Percentiles rank a stretch among this genome's conserved stretches.
Conservation (phyloP, 1,140 invertebrate genomes). For the Araneus ventricosus region DNA sequence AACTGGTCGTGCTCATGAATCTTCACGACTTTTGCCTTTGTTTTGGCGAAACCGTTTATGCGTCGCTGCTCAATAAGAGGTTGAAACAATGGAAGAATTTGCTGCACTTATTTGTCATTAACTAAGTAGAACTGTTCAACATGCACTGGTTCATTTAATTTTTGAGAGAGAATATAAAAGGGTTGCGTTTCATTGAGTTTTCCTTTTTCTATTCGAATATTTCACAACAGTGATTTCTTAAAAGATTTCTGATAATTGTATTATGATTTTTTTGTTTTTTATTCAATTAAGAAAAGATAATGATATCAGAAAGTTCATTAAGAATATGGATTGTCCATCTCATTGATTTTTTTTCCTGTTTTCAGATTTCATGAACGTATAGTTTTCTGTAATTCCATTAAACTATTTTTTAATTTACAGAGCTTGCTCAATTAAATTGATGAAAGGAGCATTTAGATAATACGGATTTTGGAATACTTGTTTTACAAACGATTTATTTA, state of each 20-base stretch:
- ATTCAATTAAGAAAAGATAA: too few species aligned
- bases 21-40: not conserved
- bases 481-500: too few species aligned
- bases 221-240: not conserved
- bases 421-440: too few species aligned
- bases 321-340: too few species aligned
- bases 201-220: not conserved
- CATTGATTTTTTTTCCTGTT: too few species aligned
- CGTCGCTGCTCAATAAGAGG: not conserved
- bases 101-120: not conserved
- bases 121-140: not conserved
- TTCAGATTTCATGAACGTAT: too few species aligned
- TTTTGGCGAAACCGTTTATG: not conserved
- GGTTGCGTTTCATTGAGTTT: not conserved
- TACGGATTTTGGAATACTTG: too few species aligned
- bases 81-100: not conserved
- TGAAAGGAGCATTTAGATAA: too few species aligned
- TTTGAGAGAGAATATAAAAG: not conserved
- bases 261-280: not conserved
- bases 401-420: too few species aligned
- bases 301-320: too few species aligned
- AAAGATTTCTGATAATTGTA: not conserved
- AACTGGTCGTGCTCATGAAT: slow-evolving; percentile 11
- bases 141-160: not conserved
- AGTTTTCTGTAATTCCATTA: too few species aligned